Evolutionary conservation across 2,113 vertebrate species (phyloP).

Genomic region (Dasyurus viverrinus): DNA sequence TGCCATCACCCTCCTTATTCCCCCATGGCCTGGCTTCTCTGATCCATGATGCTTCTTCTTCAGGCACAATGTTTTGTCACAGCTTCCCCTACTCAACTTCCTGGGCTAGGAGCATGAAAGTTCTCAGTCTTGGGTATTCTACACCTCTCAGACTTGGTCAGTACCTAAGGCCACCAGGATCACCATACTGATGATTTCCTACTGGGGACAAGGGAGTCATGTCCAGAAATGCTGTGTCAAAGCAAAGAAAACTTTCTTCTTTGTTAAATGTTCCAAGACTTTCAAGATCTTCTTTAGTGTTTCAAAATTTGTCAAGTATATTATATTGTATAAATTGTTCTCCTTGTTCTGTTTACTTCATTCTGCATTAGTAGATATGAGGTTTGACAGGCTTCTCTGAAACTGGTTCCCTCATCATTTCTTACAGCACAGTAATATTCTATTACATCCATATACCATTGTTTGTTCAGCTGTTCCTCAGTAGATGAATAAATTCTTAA

Average conservation of each 20-base stretch:
- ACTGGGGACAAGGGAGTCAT: background rate
- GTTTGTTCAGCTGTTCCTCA: background rate
- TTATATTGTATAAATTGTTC: background rate
- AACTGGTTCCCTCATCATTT: background rate
- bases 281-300: background rate
- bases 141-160: background rate
- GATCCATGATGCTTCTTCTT: background rate
- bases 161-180: background rate
- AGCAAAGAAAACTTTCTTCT: background rate
- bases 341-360: background rate
- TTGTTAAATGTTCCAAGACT: background rate
- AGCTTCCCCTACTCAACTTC: background rate
- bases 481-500: background rate
- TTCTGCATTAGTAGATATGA: background rate
- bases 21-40: background rate
- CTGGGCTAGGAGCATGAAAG: background rate
- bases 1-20: too few relatives aligned
- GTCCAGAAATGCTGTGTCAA: background rate
- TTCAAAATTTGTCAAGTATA: background rate
- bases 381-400: background rate
- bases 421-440: background rate
- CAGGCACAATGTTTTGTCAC: background rate
- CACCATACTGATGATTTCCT: background rate
- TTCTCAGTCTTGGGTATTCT: background rate
- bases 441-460: background rate